Base-by-base conservation (phyloP, 2,113 vertebrate species). In the Trogon surrucura region DNA sequence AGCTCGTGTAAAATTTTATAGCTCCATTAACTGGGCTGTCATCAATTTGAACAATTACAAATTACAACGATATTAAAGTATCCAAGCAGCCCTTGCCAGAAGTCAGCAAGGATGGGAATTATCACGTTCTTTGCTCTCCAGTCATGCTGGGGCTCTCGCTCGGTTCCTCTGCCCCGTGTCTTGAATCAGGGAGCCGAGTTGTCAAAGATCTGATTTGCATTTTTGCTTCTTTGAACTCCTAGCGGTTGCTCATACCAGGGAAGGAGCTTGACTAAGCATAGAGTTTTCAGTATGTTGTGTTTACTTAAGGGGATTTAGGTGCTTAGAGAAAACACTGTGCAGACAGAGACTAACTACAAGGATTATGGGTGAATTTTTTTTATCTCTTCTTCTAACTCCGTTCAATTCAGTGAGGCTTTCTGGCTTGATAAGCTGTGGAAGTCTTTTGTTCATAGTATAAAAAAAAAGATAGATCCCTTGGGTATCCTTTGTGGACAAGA, bases 11-110 rank as follows among this genome's bases (percentile, higher is more conserved):
- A 32, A n/a, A 74, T 78, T 88, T 80, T 81, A 84, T 70, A 50
- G 85, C 77, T 86, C 61, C 61, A 69, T 86, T 94, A 85, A 30
- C 61, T 72, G 25, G 69, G 61, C 69, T 92, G 80, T 53, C 95
- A 81, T 89, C 87, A 91, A 64, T 81, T 65, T 86, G 61, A 84
- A 69, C 83, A 96, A 94, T 84, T 92, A 57, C 27, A 81, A 83
- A 92, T 88, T 81, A 60, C 41, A 72, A 3, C n/a, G 20, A 60
- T 86, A 67, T 81, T 89, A 57, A 92, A 93, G 58, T 71, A 84
- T 13, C 69, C 53, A 47, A 75, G 45, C 21, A 72, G 48, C 45
- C 11, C 72, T 91, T 81, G 72, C 23, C 72, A 79, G 80, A 78
- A 88, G 75, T 41, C 77, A 58, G 23, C 57, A 79, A 75, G 80